Conservation (phyloP, 2,113 vertebrate genomes). For the Clinocottus analis region DNA sequence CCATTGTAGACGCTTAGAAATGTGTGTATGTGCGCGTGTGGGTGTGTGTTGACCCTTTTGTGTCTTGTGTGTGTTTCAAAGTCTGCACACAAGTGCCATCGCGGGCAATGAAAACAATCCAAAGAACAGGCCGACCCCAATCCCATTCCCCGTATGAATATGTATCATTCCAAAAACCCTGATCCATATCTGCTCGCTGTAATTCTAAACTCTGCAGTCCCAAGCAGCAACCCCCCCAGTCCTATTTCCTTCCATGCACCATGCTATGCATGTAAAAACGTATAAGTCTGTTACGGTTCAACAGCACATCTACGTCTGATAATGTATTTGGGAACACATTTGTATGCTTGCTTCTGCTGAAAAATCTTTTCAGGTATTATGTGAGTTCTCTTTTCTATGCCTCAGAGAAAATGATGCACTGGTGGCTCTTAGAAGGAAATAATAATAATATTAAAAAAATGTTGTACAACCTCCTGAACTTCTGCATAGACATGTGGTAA, state of each 20-base stretch:
- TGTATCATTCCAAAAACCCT: slow-evolving; percentile 73
- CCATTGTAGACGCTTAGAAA: not conserved
- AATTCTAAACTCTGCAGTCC: slow-evolving; percentile 61
- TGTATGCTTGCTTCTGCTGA: slow-evolving; percentile 24
- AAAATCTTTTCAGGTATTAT: slow-evolving; percentile 31
- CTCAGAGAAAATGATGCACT: slow-evolving; percentile 10
- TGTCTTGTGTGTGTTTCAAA: slow-evolving; percentile 33
- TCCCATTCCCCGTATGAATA: slow-evolving; percentile 78
- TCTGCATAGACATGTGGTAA: slow-evolving; percentile 25
- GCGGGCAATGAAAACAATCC: slow-evolving; percentile 64
- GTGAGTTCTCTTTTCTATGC: slow-evolving; percentile 5
- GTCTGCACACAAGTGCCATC: slow-evolving; percentile 53
- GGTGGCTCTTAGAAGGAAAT: slow-evolving; percentile 27
- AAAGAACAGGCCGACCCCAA: slow-evolving; percentile 75
- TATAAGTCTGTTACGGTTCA: slow-evolving; percentile 59
- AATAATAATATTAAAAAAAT: not conserved
- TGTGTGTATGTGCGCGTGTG: not conserved
- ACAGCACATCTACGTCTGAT: slow-evolving; percentile 53
- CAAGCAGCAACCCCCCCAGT: not conserved
- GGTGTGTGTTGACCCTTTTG: slow-evolving; percentile 16
- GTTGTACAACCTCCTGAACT: slow-evolving; percentile 17
- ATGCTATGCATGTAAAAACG: slow-evolving; percentile 63
- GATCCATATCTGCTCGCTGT: slow-evolving; percentile 75
- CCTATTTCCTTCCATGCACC: slow-evolving; percentile 46
- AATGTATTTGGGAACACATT: slow-evolving; percentile 48